Conservation (phyloP, 2,113 vertebrate species). For the Morone chrysops region DNA sequence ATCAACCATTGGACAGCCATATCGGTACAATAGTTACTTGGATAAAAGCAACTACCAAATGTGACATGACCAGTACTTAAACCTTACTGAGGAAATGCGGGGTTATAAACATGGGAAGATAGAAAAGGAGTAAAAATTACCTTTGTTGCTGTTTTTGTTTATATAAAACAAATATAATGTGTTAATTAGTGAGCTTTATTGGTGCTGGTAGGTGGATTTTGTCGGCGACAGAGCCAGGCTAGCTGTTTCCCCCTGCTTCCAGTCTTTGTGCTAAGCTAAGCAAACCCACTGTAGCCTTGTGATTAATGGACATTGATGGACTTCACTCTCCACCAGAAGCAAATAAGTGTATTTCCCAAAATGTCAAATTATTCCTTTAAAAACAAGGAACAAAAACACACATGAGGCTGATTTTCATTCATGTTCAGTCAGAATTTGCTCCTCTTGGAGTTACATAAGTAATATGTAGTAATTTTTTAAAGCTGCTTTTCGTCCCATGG, state of each 20-base stretch:
- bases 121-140: neutral
- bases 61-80: constrained; percentile 1
- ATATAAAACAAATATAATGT: neutral
- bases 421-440: neutral
- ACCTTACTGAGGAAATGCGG: neutral
- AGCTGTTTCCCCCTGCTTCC: neutral
- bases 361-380: neutral
- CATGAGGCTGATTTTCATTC: neutral
- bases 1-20: neutral
- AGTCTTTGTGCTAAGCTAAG: constrained; percentile 15
- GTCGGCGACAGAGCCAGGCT: neutral
- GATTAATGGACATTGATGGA: neutral
- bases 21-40: neutral
- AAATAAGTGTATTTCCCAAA: neutral
- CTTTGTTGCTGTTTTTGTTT: no score
- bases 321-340: no score
- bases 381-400: neutral
- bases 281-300: neutral
- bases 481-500: neutral
- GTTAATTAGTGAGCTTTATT: neutral
- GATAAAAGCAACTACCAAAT: constrained; percentile 7
- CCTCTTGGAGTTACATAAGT: neutral
- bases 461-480: neutral
- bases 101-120: neutral
- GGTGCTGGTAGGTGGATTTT: neutral